phyloP scores from a whole-genome alignment of 1,140 invertebrate genomes.

The Paralvinella palmiformis region DNA sequence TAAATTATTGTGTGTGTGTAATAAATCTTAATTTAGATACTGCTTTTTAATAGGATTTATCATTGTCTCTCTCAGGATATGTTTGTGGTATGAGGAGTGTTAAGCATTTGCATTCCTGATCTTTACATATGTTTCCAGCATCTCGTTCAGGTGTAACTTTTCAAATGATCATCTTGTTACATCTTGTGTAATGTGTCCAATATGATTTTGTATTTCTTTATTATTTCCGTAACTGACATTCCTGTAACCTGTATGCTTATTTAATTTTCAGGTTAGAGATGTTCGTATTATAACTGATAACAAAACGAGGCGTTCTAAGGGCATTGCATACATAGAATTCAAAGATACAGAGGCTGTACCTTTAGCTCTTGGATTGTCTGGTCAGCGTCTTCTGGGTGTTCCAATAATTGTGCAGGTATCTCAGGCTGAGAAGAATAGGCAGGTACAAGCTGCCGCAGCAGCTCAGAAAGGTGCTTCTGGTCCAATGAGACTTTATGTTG shows the following conservation, averaged over 20 bases:
- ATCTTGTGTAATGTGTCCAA: background rate
- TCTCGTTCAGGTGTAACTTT: background rate
- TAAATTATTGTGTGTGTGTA: too few relatives aligned
- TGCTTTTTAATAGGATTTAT: too few relatives aligned
- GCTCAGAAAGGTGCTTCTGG: conserved; percentile 62
- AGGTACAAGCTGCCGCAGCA: conserved; percentile 18
- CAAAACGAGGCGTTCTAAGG: conserved; percentile 96
- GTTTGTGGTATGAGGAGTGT: too few relatives aligned
- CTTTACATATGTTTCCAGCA: too few relatives aligned
- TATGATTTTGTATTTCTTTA: background rate
- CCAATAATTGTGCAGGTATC: conserved; percentile 98
- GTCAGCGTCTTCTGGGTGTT: conserved; percentile 91
- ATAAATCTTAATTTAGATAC: too few relatives aligned
- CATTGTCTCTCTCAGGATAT: too few relatives aligned
- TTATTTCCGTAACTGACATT: background rate
- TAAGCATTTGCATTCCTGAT: too few relatives aligned
- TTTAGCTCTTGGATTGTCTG: conserved; percentile 90
- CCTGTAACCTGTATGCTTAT: conserved; percentile 2
- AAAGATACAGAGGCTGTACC: conserved; percentile 95
- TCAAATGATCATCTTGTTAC: background rate
- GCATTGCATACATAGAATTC: conserved; percentile 99
- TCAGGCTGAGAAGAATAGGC: conserved; percentile 15
- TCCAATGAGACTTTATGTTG: conserved; percentile 94
- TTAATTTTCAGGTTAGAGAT: conserved; percentile 64
- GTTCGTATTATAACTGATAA: conserved; percentile 98